Evolutionary conservation across 2,797 vertebrate species (phyloP).

Genomic region (Coracias cyanogaster): DNA sequence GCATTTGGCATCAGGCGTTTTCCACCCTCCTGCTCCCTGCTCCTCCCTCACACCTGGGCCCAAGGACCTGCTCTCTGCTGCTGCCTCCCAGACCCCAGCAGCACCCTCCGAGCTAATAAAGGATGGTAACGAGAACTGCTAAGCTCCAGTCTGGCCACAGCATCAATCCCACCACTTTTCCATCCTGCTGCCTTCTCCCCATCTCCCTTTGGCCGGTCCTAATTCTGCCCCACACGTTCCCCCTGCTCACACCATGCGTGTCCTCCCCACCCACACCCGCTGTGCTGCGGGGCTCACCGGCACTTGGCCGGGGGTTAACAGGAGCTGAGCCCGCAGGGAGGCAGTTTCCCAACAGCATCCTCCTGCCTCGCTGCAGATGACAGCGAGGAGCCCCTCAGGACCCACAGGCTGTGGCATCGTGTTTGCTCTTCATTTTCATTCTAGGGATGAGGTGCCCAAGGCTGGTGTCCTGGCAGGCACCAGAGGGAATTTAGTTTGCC

Average conservation of each 20-base stretch:
- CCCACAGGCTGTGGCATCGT: fast-evolving
- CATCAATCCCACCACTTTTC: neutral
- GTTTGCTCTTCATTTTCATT: neutral
- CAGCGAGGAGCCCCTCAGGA: fast-evolving
- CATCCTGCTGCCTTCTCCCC: neutral
- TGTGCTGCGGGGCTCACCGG: fast-evolving
- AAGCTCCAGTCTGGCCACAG: neutral
- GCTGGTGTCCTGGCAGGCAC: neutral
- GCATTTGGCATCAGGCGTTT: neutral
- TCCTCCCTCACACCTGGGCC: conserved; percentile 47
- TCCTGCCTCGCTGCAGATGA: fast-evolving
- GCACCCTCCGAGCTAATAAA: neutral
- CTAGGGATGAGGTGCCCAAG: neutral
- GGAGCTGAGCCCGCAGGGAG: neutral
- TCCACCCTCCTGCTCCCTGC: neutral
- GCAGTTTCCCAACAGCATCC: neutral
- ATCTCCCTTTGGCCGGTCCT: neutral
- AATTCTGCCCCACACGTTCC: neutral
- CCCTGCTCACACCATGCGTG: neutral
- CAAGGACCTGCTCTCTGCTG: fast-evolving
- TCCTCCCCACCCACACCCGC: neutral
- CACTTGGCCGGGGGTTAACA: neutral
- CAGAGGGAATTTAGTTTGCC: neutral
- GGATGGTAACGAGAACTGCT: neutral
- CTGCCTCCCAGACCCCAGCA: neutral